Evolutionary conservation across 2,888 invertebrate species (phyloP), one percentile per base, ranked within the genome.

Genomic region (Pollenia amentaria): DNA sequence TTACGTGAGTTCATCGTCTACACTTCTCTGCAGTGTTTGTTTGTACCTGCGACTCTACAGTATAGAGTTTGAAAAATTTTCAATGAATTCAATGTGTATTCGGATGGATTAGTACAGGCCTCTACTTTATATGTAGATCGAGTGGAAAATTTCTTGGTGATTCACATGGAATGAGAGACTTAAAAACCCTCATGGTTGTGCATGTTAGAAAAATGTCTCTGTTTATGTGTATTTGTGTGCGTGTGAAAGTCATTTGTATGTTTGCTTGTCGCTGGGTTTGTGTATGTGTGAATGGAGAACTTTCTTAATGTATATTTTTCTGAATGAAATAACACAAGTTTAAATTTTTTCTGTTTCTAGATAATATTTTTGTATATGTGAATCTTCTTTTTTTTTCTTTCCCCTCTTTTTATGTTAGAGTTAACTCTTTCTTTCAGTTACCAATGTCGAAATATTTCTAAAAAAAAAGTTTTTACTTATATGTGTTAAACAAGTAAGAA

Each of bases 271-370:
- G 38, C n/a, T 51, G 51, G 29, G 69, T 40, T 44, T 51, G 51
- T 44, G 69, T 62, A 80, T 51, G 51, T 44, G 69, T 62, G 83
- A 21, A 76, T 76, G 48, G 14, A 64, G 72, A 84, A 62, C 14
- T 84, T 84, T 79, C 40, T 21, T 48, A 82, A 75, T 83, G 62
- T 70, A 69, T 72, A 81, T 67, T 73, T 81, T 77, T 77, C 67
- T 65, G 53, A 77, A 85, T 69, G 67, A 82, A 62, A 81, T 72
- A 40, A 78, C 77, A 82, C 81, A 62, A 72, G 77, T 77, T 76
- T 70, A 76, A 64, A 51, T 64, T 69, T 29, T 51, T 60, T 16
- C 51, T 57, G 1, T 57, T 46, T 60, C 42, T 65, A 8, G 3
- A 18, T 1, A 53, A 7, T 21, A 14, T 0, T 18, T 18, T 53